phyloP scores from a whole-genome alignment of 2,113 vertebrate species.

The Cynopterus brachyotis region DNA sequence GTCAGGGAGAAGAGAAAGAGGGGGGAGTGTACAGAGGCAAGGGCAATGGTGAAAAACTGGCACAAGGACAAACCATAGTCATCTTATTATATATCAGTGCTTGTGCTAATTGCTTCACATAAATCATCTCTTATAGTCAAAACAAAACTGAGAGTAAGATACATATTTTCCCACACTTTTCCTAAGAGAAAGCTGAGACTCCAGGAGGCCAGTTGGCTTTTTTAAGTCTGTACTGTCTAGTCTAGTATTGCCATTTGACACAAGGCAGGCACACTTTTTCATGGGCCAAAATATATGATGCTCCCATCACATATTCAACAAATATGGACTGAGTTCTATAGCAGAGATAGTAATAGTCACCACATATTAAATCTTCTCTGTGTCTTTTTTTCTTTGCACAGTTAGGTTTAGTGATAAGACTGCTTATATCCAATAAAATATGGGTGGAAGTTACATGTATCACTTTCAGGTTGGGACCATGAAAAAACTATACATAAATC shows the following conservation, averaged over 20 bases:
- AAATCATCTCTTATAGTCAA: not conserved
- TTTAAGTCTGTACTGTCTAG: not conserved
- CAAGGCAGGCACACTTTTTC: not conserved
- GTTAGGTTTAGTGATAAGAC: not conserved
- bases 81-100: not conserved
- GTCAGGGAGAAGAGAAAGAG: not conserved
- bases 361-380: not conserved
- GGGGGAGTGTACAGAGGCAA: fast-evolving
- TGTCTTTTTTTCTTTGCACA: not conserved
- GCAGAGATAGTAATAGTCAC: not conserved
- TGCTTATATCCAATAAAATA: not conserved
- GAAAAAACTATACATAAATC: not conserved
- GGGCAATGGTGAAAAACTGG: too few species aligned
- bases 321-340: not conserved
- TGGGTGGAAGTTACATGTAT: not conserved
- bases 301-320: not conserved
- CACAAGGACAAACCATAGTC: not conserved
- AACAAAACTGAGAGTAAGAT: not conserved
- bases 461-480: not conserved
- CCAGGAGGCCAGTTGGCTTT: not conserved
- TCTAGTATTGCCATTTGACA: not conserved
- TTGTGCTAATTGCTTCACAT: not conserved
- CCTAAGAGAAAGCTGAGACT: not conserved
- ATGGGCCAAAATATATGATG: not conserved
- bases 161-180: not conserved